Conservation (phyloP, 2,888 invertebrate species). For the Piscicola geometra region DNA sequence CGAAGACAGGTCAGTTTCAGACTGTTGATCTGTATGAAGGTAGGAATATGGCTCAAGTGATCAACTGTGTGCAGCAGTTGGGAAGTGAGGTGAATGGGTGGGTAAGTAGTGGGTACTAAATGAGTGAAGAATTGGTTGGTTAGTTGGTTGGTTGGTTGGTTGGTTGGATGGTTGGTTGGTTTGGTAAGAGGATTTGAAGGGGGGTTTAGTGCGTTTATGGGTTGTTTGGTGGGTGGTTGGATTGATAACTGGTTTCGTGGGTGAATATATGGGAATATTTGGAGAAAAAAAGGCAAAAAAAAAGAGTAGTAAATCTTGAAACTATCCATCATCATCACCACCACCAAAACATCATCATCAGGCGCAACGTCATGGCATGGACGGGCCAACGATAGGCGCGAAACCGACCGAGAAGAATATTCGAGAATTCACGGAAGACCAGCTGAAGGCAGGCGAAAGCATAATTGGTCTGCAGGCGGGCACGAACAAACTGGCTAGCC, state of each 20-base stretch:
- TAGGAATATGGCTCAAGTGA: conserved; percentile 55
- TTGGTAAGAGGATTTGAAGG: too few species aligned
- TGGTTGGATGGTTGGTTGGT: not conserved
- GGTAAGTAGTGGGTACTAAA: too few species aligned
- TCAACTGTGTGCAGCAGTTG: conserved; percentile 53
- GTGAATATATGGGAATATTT: too few species aligned
- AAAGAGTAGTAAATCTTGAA: too few species aligned
- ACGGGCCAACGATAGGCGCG: conserved; percentile 52
- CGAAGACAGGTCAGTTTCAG: conserved; percentile 52
- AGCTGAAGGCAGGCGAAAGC: conserved; percentile 48
- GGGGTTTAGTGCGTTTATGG: too few species aligned
- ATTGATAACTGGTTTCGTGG: too few species aligned
- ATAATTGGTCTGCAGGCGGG: conserved; percentile 53
- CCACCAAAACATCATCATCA: too few species aligned
- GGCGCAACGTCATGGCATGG: conserved; percentile 50
- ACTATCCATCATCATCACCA: too few species aligned
- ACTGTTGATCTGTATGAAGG: conserved; percentile 55
- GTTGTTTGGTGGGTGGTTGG: too few species aligned
- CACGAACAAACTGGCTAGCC: conserved; percentile 52
- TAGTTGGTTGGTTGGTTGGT: not conserved
- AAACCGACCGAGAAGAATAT: conserved; percentile 51
- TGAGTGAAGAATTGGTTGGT: too few species aligned
- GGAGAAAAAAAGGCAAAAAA: too few species aligned
- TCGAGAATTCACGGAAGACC: conserved; percentile 52
- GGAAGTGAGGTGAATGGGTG: conserved; percentile 51